Percentiles rank a stretch among this genome's conserved stretches.
These are phyloP conservation scores for Petromus typicus DNA, from an alignment of 2,113 vertebrate genomes.

Conservation along the genomic window DNA sequence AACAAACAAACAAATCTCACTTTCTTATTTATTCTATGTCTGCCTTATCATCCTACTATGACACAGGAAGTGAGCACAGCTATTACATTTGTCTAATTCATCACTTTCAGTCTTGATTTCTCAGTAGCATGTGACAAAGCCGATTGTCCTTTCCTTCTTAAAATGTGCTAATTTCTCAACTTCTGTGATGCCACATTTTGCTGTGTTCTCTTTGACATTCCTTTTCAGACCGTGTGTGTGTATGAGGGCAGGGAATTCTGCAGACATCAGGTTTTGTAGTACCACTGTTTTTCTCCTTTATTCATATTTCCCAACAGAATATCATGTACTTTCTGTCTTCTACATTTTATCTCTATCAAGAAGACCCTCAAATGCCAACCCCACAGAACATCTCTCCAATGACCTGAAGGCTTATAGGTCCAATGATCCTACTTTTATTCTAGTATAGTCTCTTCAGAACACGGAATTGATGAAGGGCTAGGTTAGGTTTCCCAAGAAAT, in stretches of 20 bases:
- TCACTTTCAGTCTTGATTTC: conserved; percentile 7
- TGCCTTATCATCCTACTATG: not conserved
- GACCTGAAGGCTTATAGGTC: not conserved
- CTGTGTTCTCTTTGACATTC: fast-evolving
- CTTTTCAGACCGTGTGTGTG: not conserved
- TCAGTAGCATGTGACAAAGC: not conserved
- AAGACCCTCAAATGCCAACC: not conserved
- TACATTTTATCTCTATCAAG: not conserved
- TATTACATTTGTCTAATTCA: not conserved
- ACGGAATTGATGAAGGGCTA: not conserved
- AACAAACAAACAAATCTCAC: no score
- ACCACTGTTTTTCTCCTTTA: not conserved
- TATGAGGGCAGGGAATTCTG: not conserved
- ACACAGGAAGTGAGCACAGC: not conserved
- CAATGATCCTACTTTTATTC: not conserved
- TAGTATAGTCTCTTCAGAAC: not conserved
- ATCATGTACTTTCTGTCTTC: not conserved
- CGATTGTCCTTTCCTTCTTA: not conserved
- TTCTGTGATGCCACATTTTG: fast-evolving
- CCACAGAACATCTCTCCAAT: not conserved
- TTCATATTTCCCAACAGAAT: not conserved
- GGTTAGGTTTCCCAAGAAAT: not conserved
- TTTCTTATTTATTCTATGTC: not conserved
- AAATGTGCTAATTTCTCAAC: not conserved
- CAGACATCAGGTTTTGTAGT: no score